Evolutionary conservation across 2,113 vertebrate species (phyloP).

Genomic region (Aldabrachelys gigantea): DNA sequence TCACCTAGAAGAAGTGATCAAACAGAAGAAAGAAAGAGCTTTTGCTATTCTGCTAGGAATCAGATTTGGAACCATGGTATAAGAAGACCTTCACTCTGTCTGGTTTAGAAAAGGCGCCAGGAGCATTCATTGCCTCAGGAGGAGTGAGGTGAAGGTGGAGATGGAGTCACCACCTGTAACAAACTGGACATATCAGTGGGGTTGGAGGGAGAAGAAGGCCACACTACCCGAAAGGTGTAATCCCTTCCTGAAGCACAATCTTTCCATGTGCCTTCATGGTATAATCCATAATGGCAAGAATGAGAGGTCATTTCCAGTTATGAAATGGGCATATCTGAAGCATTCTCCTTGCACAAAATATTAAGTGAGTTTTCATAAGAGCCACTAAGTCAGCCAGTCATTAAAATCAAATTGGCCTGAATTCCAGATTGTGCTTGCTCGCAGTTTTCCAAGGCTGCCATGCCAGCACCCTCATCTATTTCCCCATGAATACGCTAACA

Average conservation of each 20-base stretch:
- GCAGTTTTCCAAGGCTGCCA: neutral
- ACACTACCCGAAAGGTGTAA: neutral
- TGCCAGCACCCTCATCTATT: slow-evolving; percentile 2
- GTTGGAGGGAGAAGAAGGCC: neutral
- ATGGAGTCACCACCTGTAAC: neutral
- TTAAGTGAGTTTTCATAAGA: neutral
- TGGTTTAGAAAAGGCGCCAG: neutral
- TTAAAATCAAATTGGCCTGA: neutral
- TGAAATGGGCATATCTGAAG: neutral
- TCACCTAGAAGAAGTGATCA: slow-evolving; percentile 18
- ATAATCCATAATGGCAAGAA: neutral
- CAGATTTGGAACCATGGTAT: slow-evolving; percentile 1
- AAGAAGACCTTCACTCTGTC: neutral
- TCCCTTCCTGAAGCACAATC: neutral
- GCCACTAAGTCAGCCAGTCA: neutral
- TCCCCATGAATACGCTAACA: neutral
- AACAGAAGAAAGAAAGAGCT: neutral
- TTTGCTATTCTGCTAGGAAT: neutral
- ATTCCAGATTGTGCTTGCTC: neutral
- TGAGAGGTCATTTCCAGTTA: neutral
- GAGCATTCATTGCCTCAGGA: neutral
- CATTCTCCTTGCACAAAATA: neutral
- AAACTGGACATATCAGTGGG: neutral
- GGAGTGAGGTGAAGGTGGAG: neutral
- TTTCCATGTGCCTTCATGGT: neutral